Percentiles rank a stretch among this genome's conserved stretches.
Conservation (phyloP, 1,140 invertebrate genomes). For the Patella vulgata region DNA sequence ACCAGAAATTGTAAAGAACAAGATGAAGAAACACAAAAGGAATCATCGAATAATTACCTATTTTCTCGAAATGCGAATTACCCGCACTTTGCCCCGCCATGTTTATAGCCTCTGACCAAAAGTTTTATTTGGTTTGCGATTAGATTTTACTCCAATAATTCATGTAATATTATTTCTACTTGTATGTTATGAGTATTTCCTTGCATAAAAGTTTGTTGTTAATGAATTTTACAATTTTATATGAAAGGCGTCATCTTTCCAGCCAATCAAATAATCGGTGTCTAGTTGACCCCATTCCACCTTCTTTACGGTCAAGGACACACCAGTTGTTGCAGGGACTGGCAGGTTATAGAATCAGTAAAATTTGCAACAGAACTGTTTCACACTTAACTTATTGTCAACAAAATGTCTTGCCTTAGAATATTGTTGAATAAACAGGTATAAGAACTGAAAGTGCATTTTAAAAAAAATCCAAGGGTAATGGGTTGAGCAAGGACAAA, state of each 20-base stretch:
- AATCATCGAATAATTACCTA: neutral
- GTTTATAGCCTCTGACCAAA: slow-evolving; percentile 2
- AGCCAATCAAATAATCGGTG: too few species aligned
- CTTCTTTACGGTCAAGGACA: neutral
- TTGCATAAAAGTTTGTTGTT: neutral
- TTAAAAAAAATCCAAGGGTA: too few species aligned
- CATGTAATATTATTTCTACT: too few species aligned
- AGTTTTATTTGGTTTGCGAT: slow-evolving; percentile 3
- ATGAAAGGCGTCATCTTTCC: too few species aligned
- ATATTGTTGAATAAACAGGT: too few species aligned
- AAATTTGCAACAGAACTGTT: neutral
- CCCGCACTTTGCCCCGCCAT: slow-evolving; percentile 22
- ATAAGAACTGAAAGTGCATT: too few species aligned
- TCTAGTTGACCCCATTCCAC: too few species aligned
- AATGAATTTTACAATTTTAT: neutral
- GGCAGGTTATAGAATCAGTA: neutral
- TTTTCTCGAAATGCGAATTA: slow-evolving; percentile 21
- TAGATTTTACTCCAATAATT: neutral
- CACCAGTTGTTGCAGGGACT: neutral
- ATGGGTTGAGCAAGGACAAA: too few species aligned
- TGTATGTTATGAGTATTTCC: too few species aligned
- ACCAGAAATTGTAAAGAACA: too few species aligned
- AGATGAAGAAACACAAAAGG: neutral
- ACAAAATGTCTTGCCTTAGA: neutral
- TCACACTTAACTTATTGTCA: neutral